Percentiles rank a stretch among this genome's conserved stretches.
phyloP scores from a whole-genome alignment of 2,888 invertebrate species.

The Ephialtes manifestator region DNA sequence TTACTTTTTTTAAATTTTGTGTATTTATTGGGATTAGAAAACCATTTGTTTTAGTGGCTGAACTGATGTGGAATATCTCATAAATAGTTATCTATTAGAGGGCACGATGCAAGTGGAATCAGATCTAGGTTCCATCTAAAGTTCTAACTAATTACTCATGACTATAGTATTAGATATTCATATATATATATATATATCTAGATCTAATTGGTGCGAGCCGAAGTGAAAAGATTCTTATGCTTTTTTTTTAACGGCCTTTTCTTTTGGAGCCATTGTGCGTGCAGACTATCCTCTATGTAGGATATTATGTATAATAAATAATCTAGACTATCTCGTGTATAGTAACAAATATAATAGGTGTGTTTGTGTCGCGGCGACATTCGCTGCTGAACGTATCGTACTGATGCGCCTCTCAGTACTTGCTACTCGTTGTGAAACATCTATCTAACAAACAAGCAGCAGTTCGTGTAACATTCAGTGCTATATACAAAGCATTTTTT shows the following conservation, averaged over 20 bases:
- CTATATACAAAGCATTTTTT: conserved; percentile 36
- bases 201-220: conserved; percentile 60
- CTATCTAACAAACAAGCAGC: conserved; percentile 52
- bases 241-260: conserved; percentile 34
- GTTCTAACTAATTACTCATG: conserved; percentile 62
- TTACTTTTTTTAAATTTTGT: too few relatives aligned
- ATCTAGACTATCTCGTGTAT: conserved; percentile 41
- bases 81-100: conserved; percentile 24
- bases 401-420: conserved; percentile 22
- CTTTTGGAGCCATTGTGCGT: conserved; percentile 64
- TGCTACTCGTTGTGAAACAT: conserved; percentile 43
- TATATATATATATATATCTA: conserved; percentile 42
- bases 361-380: conserved; percentile 57
- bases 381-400: conserved; percentile 52
- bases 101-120: conserved; percentile 64
- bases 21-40: too few relatives aligned
- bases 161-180: conserved; percentile 29
- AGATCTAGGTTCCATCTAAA: conserved; percentile 50
- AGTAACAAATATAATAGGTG: conserved; percentile 45
- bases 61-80: background rate
- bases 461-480: conserved; percentile 49
- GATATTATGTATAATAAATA: conserved; percentile 42
- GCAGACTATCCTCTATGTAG: conserved; percentile 67
- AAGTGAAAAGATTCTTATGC: conserved; percentile 35
- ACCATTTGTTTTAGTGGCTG: too few relatives aligned